Conservation (phyloP, 2,113 vertebrate species). For the Pterocles burchelli region DNA sequence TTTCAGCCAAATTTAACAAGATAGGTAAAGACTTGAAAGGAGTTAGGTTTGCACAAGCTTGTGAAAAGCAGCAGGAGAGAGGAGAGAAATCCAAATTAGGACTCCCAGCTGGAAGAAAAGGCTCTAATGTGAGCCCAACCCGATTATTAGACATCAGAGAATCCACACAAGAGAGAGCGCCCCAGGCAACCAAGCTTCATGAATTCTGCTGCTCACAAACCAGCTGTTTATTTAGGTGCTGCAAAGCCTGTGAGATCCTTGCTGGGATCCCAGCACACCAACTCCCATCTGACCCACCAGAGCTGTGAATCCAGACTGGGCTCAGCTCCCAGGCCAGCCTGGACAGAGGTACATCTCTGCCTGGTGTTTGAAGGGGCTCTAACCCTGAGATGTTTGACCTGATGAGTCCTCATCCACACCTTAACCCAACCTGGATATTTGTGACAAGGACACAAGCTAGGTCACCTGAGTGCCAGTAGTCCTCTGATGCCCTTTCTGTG, state of each 20-base stretch:
- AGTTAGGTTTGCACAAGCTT: slow-evolving; percentile 14
- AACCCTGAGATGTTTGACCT: neutral
- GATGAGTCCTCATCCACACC: neutral
- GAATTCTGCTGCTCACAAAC: slow-evolving; percentile 36
- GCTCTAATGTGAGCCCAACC: slow-evolving; percentile 61
- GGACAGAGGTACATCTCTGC: neutral
- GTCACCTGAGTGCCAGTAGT: neutral
- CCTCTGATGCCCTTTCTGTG: neutral
- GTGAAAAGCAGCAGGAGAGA: slow-evolving; percentile 32
- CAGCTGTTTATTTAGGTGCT: slow-evolving; percentile 56
- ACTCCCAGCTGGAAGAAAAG: slow-evolving; percentile 61
- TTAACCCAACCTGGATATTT: neutral
- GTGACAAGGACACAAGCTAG: neutral
- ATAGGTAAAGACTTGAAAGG: slow-evolving; percentile 12
- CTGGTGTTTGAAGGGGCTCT: neutral
- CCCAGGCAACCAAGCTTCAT: slow-evolving; percentile 45
- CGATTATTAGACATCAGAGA: slow-evolving; percentile 69
- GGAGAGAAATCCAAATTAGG: slow-evolving; percentile 56
- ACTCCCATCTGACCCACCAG: neutral
- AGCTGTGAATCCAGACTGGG: neutral
- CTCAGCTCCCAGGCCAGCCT: neutral
- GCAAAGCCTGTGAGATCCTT: neutral
- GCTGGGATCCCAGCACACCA: neutral
- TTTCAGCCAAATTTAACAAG: neutral
- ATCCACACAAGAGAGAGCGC: slow-evolving; percentile 58